Evolutionary conservation across 2,113 vertebrate genomes (phyloP).

Genomic region (Sturnus vulgaris): DNA sequence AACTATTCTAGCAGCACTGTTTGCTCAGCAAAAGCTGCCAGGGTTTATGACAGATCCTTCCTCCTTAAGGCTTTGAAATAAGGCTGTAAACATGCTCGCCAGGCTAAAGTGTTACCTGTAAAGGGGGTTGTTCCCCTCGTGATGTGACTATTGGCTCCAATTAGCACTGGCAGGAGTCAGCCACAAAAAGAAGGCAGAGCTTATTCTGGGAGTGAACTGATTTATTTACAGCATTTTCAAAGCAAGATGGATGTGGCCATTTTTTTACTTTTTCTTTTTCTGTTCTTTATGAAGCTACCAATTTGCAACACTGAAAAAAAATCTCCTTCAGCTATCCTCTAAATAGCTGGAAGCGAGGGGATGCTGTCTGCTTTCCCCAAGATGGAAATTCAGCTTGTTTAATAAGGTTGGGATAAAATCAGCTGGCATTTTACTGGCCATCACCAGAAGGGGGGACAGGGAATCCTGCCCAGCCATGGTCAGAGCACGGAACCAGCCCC

Average conservation of each 20-base stretch:
- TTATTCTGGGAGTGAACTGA: slow-evolving; percentile 14
- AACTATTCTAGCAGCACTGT: slow-evolving; percentile 60
- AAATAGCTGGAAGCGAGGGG: background rate
- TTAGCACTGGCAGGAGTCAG: slow-evolving; percentile 62
- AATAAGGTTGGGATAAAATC: background rate
- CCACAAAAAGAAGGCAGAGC: background rate
- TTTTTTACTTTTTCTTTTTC: background rate
- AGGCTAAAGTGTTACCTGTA: slow-evolving; percentile 60
- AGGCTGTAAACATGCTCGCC: slow-evolving; percentile 69
- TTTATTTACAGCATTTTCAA: slow-evolving; percentile 45
- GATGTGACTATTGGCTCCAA: slow-evolving; percentile 58
- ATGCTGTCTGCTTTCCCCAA: background rate
- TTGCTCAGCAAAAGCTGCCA: slow-evolving; percentile 53
- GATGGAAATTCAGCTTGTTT: background rate
- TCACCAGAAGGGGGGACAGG: rapidly evolving
- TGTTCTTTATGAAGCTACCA: background rate
- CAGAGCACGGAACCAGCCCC: background rate
- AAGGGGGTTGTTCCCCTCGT: slow-evolving; percentile 11
- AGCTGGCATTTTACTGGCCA: background rate
- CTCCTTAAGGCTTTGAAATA: slow-evolving; percentile 72
- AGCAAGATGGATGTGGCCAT: background rate
- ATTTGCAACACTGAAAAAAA: background rate
- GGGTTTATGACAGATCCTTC: slow-evolving; percentile 72
- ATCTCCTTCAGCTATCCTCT: background rate
- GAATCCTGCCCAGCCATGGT: background rate